phyloP scores from a whole-genome alignment of 2,113 vertebrate species.

The Corvus hawaiiensis region DNA sequence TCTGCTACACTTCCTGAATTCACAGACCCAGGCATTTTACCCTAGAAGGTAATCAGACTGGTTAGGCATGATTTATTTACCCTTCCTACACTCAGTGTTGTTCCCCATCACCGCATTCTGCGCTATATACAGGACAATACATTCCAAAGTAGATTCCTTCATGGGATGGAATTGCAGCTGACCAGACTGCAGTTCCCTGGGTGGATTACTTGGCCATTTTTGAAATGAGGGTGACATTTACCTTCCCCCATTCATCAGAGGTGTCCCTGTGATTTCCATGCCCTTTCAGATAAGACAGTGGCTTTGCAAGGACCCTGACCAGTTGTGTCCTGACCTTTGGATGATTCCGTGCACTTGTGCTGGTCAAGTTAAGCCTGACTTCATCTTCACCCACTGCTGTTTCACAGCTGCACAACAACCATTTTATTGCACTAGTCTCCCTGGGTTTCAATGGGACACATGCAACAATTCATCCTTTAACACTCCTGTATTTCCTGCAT shows the following conservation, averaged over 20 bases:
- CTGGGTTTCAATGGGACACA: not conserved
- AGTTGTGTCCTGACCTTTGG: not conserved
- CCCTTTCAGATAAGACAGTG: not conserved
- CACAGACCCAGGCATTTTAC: not conserved
- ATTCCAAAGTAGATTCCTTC: not conserved
- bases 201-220: not conserved
- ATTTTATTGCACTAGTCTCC: not conserved
- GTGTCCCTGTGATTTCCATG: not conserved
- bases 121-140: not conserved
- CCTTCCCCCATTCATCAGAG: not conserved
- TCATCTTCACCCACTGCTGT: not conserved
- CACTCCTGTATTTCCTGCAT: not conserved
- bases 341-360: not conserved
- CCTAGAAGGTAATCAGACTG: not conserved
- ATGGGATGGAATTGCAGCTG: not conserved
- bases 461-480: not conserved
- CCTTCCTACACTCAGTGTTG: rapidly evolving
- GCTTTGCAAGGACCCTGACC: not conserved
- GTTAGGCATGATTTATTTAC: not conserved
- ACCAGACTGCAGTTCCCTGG: not conserved
- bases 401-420: not conserved
- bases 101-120: not conserved
- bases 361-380: not conserved
- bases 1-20: not conserved
- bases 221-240: not conserved